Evolutionary conservation across 2,888 invertebrate species (phyloP), one percentile per base, ranked within the genome.

Genomic region (Elaeidobius kamerunicus): DNA sequence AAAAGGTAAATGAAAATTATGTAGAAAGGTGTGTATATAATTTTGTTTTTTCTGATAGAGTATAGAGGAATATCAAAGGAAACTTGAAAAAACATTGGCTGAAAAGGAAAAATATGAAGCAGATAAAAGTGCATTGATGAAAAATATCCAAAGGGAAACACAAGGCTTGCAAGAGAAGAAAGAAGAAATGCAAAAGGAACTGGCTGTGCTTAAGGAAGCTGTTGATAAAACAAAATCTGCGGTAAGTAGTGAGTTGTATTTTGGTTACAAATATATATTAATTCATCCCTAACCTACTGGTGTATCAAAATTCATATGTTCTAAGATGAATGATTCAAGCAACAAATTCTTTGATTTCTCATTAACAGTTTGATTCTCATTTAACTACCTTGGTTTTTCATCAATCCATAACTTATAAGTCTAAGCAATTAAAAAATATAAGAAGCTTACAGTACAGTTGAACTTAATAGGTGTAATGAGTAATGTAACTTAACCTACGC

Each of bases 191-290:
- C 85, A 89, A 72, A 78, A 78, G 0, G 75, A 84, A 59, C 72
- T 94, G 14, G 81, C 86, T 14, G 80, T 78, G 2, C 72, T 90
- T 4, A 85, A 86, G 63, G 82, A 81, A 60, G 76, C 78, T 6
- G 85, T 86, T 0, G 84, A 89, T 62, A 81, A 85, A 62, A 80
- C 86, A 0, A 88, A 87, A 75, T 77, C 80, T 58, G 74, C 75
- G 4, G 73, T 74, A 68, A 64, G 67, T 63, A 3, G n/a, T 30
- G 4, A 30, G 30, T 23, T 35, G 34, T 2, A 3, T 36, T 32
- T 28, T 20, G n/a, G n/a, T n/a, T n/a, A n/a, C n/a, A n/a, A n/a
- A n/a, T n/a, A n/a, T n/a, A n/a, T 20, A 35, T 35, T n/a, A 3
- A 36, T 17, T 9, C 11, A 30, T 30, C 3, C 14, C 3, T 30